These are phyloP conservation scores for Heteromormyrus szaboi DNA, from an alignment of 2,797 vertebrate genomes.

Conservation along the genomic window DNA sequence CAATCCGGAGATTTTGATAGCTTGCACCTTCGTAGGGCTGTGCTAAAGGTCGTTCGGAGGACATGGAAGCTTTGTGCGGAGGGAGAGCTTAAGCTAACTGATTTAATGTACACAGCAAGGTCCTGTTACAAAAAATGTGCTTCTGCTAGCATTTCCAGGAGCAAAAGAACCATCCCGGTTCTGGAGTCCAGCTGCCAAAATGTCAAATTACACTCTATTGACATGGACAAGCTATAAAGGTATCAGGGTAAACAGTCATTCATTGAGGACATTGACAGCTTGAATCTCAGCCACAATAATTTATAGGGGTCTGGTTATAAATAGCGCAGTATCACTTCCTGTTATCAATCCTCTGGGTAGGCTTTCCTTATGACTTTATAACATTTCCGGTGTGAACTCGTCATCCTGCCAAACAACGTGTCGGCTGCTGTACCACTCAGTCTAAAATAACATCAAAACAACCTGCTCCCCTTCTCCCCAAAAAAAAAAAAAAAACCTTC, in stretches of 20 bases:
- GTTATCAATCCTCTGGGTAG: background rate
- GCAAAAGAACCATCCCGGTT: background rate
- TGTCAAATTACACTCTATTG: conserved; percentile 8
- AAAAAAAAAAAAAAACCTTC: background rate
- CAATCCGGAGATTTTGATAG: background rate
- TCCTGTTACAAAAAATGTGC: background rate
- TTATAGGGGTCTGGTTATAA: conserved; percentile 14
- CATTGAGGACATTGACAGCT: background rate
- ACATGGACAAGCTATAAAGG: conserved; percentile 5
- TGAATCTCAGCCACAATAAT: conserved; percentile 15
- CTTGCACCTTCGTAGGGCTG: background rate
- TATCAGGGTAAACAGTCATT: background rate
- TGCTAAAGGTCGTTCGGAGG: background rate
- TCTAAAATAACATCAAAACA: background rate
- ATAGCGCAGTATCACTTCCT: conserved; percentile 14
- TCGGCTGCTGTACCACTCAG: background rate
- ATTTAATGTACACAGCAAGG: background rate
- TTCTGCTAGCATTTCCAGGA: background rate
- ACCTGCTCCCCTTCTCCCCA: background rate
- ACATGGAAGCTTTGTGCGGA: background rate
- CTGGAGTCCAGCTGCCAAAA: conserved; percentile 1
- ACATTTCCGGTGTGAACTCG: conserved; percentile 8
- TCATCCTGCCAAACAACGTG: background rate
- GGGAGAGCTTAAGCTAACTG: background rate
- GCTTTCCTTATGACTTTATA: conserved; percentile 16